phyloP scores from a whole-genome alignment of 2,888 invertebrate species.

The Parelbella ahira region DNA sequence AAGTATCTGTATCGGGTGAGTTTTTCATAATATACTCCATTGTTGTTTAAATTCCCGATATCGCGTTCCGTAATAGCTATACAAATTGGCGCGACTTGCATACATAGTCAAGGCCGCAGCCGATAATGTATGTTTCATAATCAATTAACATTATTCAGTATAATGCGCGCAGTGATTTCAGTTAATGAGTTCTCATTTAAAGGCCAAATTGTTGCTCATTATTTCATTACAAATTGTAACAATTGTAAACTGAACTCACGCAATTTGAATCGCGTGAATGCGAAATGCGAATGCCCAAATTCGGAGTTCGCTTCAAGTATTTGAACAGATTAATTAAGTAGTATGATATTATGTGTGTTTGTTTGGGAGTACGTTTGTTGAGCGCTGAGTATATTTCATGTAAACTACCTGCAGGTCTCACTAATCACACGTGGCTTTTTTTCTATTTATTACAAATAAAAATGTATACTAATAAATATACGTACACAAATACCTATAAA shows the following conservation, averaged over 20 bases:
- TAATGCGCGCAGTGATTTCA: conserved; percentile 1
- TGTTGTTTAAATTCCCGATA: too few species aligned
- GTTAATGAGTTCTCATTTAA: conserved; percentile 15
- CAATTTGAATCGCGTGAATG: conserved; percentile 15
- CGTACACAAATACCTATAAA: too few species aligned
- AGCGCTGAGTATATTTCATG: too few species aligned
- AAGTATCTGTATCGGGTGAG: too few species aligned
- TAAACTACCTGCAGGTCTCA: too few species aligned
- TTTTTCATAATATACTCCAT: too few species aligned
- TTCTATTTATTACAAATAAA: too few species aligned
- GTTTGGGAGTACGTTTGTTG: background rate
- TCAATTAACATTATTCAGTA: conserved; percentile 6
- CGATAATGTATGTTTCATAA: conserved; percentile 4
- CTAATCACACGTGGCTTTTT: too few species aligned
- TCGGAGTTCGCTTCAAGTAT: conserved; percentile 7
- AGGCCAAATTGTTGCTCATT: conserved; percentile 13
- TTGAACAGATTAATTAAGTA: conserved; percentile 9
- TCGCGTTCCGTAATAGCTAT: too few species aligned
- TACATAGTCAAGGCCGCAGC: conserved; percentile 5
- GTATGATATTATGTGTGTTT: too few species aligned
- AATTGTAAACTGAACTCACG: conserved; percentile 18
- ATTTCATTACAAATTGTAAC: conserved; percentile 20
- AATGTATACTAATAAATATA: too few species aligned
- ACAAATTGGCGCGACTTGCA: too few species aligned
- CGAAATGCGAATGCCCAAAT: conserved; percentile 16